A percentile compares a stretch with the other conserved stretches of the same genome.
Conservation (phyloP, 2,888 invertebrate genomes). For the Hypsopygia costalis region DNA sequence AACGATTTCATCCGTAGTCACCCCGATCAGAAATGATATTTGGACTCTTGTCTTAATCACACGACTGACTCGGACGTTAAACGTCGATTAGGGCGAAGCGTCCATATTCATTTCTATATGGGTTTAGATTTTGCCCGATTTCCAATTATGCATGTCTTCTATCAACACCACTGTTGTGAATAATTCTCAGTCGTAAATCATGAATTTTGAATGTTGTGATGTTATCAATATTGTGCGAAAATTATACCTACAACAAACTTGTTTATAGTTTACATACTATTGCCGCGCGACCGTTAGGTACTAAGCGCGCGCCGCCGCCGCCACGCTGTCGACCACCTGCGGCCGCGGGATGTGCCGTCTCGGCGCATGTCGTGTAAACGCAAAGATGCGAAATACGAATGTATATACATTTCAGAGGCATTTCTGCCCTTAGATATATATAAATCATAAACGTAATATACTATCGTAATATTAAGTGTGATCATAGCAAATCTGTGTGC, state of each 20-base stretch:
- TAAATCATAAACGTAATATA: no score
- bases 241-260: not conserved
- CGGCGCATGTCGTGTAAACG: not conserved
- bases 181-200: conserved; percentile 9
- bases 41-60: not conserved
- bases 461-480: no score
- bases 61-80: not conserved
- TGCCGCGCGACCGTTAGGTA: not conserved
- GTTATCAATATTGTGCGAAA: conserved; percentile 11
- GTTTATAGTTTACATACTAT: not conserved
- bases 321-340: no score
- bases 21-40: not conserved
- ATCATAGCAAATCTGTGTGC: conserved; percentile 1
- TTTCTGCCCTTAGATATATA: no score
- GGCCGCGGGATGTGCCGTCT: not conserved
- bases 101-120: not conserved
- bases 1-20: not conserved
- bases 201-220: conserved; percentile 15
- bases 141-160: not conserved
- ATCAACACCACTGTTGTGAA: conserved; percentile 1
- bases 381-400: conserved; percentile 1
- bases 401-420: not conserved
- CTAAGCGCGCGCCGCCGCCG: not conserved
- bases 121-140: not conserved
- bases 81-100: not conserved